Conservation (phyloP, 2,797 vertebrate genomes). For the Holocentrus rufus region DNA sequence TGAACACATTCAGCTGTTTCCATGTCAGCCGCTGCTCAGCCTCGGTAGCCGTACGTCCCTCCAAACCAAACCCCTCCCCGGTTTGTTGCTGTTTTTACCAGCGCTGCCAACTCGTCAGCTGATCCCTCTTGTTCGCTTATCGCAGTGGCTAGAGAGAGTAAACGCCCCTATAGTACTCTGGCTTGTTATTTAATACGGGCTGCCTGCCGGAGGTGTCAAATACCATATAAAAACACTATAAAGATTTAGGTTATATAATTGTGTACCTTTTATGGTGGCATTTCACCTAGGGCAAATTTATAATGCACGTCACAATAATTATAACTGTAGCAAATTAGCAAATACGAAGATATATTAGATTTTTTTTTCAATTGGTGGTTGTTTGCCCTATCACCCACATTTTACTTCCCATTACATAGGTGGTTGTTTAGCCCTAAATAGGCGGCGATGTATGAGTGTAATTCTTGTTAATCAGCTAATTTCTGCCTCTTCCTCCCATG, state of each 20-base stretch:
- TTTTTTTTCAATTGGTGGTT: too few relatives aligned
- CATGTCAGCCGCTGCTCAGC: slow-evolving; percentile 25
- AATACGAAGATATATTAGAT: too few relatives aligned
- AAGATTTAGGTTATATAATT: not conserved
- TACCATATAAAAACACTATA: not conserved
- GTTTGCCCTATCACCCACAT: not conserved
- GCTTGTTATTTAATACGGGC: slow-evolving; percentile 40
- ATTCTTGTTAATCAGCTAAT: not conserved
- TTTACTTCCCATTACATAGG: not conserved
- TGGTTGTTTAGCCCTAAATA: not conserved
- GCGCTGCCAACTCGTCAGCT: slow-evolving; percentile 88
- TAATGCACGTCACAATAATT: too few relatives aligned
- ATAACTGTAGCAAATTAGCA: too few relatives aligned
- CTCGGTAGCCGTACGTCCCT: slow-evolving; percentile 25
- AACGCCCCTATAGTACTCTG: slow-evolving; percentile 57
- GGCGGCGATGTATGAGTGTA: not conserved
- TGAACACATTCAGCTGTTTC: slow-evolving; percentile 45
- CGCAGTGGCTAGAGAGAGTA: slow-evolving; percentile 60
- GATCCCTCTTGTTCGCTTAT: slow-evolving; percentile 82
- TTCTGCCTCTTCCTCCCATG: not conserved
- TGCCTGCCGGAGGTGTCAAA: not conserved
- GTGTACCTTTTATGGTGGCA: too few relatives aligned
- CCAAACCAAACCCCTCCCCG: slow-evolving; percentile 49
- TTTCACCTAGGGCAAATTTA: too few relatives aligned
- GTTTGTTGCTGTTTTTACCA: slow-evolving; percentile 75